Evolutionary conservation across 2,113 vertebrate genomes (phyloP).

Genomic region (Sylvietta virens): DNA sequence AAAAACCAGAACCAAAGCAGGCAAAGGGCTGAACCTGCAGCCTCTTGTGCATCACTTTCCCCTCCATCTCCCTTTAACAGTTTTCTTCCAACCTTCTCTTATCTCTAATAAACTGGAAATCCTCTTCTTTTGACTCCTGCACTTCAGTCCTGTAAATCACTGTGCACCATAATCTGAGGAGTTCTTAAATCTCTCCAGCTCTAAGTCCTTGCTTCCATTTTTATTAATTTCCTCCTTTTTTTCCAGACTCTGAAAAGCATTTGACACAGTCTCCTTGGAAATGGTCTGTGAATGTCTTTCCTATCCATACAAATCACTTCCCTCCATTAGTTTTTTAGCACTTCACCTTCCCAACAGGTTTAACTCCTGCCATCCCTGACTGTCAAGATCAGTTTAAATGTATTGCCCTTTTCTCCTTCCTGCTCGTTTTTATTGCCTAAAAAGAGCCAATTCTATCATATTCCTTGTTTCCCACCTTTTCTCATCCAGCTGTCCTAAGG

Average conservation of each 20-base stretch:
- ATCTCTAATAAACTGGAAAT: neutral
- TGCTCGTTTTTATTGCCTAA: neutral
- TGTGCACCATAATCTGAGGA: neutral
- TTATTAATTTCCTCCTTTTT: neutral
- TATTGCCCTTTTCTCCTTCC: neutral
- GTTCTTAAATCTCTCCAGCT: neutral
- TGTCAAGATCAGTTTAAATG: neutral
- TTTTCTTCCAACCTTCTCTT: neutral
- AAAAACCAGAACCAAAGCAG: neutral
- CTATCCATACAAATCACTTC: neutral
- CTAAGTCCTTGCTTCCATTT: neutral
- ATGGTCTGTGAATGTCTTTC: neutral
- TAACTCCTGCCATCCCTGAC: neutral
- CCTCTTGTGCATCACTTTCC: neutral
- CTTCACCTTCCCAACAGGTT: neutral
- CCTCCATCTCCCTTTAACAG: neutral
- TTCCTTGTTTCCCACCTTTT: neutral
- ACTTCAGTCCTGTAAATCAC: neutral
- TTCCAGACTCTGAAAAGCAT: neutral
- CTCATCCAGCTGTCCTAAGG: neutral
- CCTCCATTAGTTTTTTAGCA: neutral
- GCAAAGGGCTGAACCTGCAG: neutral
- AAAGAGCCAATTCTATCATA: rapidly evolving
- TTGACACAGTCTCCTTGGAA: neutral
- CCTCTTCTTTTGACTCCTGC: neutral